Base-by-base conservation (phyloP, 1,140 invertebrate genomes). In the Xylocopa sonorina region DNA sequence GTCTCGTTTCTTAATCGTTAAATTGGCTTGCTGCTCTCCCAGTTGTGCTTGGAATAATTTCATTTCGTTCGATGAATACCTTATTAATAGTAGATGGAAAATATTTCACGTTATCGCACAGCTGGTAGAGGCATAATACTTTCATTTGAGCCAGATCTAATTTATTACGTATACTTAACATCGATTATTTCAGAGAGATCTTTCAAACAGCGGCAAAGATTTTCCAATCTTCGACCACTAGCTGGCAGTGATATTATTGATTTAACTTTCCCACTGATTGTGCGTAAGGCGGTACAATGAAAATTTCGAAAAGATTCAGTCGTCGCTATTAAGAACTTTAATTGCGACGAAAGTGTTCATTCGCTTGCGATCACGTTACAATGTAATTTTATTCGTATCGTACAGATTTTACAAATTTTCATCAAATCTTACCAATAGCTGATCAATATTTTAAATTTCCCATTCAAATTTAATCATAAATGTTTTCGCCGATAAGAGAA, bases 201-300 rank as follows among this genome's bases (percentile, higher is more conserved):
- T 18, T 50, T 58, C 14, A 60, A 48, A 68, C 10, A 38, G 53
- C 46, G 62, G 51, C 51, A 24, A 75, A 75, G 24, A 66, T 14
- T 43, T 0, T 34, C 9, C 4, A 16, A 41, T 53, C 24, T 51
- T 64, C 29, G 41, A 16, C 60, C 48, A 53, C 48, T 43, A 21
- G 5, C 68, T 77, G 66, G 74, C 66, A 77, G 67, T 78, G 66
- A 48, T 4, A 34, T 78, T 50, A 18, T 10, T 41, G 34, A 27
- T 38, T 60, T 27, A 3, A 16, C 24, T 58, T 48, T 12, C 24
- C 12, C 27, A 34, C 16, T 34, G 27, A 38, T 64, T 32, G 5
- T 24, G 24, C n/a, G 3, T 9, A 43, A n/a, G 2, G 3, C 27
- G 29, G 12, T 64, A 21, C 4, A 46, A 29, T 29, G 7, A 27